Percentiles rank a stretch among this genome's conserved stretches.
phyloP scores from a whole-genome alignment of 2,888 invertebrate species.

The Cremastinae sp. region DNA sequence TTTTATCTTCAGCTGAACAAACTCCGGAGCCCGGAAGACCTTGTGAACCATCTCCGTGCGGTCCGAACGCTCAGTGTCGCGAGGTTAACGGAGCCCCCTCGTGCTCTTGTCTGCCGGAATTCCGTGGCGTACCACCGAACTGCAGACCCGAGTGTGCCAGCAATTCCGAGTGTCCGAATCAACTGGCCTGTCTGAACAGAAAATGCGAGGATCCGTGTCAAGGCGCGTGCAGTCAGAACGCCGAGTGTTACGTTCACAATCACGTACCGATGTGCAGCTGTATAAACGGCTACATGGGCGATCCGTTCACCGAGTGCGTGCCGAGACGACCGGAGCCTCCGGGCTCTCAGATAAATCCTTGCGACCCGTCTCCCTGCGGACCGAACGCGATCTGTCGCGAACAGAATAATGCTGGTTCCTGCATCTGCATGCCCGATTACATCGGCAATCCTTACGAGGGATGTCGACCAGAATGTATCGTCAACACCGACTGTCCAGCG shows the following conservation, averaged over 20 bases:
- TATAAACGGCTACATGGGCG: conserved; percentile 85
- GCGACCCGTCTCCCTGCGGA: conserved; percentile 88
- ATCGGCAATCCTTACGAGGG: conserved; percentile 86
- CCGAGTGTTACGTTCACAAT: conserved; percentile 88
- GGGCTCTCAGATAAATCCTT: conserved; percentile 82
- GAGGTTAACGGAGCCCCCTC: conserved; percentile 78
- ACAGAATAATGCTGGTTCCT: conserved; percentile 87
- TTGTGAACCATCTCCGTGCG: conserved; percentile 82
- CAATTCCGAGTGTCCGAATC: conserved; percentile 81
- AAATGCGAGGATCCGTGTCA: conserved; percentile 81
- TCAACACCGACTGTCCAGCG: conserved; percentile 80
- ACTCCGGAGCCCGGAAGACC: conserved; percentile 72
- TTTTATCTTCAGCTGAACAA: conserved; percentile 59
- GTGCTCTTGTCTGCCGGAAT: conserved; percentile 79
- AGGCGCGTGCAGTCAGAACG: conserved; percentile 79
- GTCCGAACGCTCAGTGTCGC: conserved; percentile 81
- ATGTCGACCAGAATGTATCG: conserved; percentile 80
- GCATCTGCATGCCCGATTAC: conserved; percentile 88
- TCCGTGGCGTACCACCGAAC: conserved; percentile 79
- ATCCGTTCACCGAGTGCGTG: conserved; percentile 87
- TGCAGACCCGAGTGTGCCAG: conserved; percentile 81
- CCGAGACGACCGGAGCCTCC: conserved; percentile 79
- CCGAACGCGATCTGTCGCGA: conserved; percentile 88
- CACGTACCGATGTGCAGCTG: conserved; percentile 89
- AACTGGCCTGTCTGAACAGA: conserved; percentile 78